Base-by-base conservation (phyloP, 2,888 invertebrate genomes). In the Fabriciana adippe region DNA sequence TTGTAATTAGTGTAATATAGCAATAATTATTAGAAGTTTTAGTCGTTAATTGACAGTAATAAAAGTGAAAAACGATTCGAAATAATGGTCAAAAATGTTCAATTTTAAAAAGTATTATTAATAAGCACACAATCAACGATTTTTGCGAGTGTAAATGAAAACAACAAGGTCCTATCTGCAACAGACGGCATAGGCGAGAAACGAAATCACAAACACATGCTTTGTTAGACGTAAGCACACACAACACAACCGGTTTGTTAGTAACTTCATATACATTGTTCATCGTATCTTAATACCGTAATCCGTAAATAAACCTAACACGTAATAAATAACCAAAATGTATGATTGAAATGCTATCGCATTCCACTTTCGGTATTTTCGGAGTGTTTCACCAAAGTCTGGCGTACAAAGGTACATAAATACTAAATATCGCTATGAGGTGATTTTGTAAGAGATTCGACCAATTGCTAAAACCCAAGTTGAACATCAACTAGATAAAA, bases 211-310 rank as follows among this genome's bases (percentile, higher is more conserved):
- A 92, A 91, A 92, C 92, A 87, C 92, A 91, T 90, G 89, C 90
- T 88, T 35, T 89, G 91, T 92, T 92, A 92, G 88, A 81, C 86
- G 82, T 86, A 90, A 92, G 89, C 90, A 86, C 91, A 90, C 91
- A 92, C 92, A 83, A 91, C 92, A 92, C 92, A 92, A 92, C 92
- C 92, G 84, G 87, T 82, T 87, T 86, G 91, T 92, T 92, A 92
- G 92, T 92, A 90, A 84, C 86, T 87, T 83, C 83, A 87, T 78
- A 85, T 84, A 90, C 81, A 87, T 89, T 90, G 89, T 89, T 89
- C 88, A 84, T 87, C 85, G 85, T 87, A 84, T 84, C 85, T 82
- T 86, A 86, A 83, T 80, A 85, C 81, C 83, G 78, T 81, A 82
- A 85, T 83, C 77, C 79, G 82, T 83, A 83, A 83, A 79, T 82